Base-by-base conservation (phyloP, 64 coral and sea anemone genomes). In the Pocillopora damicornis region DNA sequence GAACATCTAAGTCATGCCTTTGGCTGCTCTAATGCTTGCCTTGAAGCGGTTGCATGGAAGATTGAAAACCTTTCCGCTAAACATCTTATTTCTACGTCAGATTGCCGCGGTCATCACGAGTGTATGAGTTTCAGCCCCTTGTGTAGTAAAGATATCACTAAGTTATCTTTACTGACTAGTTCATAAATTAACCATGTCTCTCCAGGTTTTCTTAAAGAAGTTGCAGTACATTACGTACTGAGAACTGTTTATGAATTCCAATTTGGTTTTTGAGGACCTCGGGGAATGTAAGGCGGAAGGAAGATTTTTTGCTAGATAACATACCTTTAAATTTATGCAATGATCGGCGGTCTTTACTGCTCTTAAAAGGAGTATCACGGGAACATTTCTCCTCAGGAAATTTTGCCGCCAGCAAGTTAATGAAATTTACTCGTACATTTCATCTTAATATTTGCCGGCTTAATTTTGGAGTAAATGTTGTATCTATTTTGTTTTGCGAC, bases 81-180 rank as follows among this genome's bases (percentile, higher is more conserved):
- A 11, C 14, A 79, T 79, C 51, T 60, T 79, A 79, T 79, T 79
- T 60, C 59, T 13, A 14, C 18, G 22, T 25, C 60, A 18, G 26
- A 25, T 51, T 13, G 60, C 17, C 42, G 11, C 37, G 15, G 20
- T 12, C 20, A 20, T 23, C 67, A 71, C 22, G 25, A 23, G n/a
- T 71, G 11, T 23, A 23, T 23, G 67, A 71, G n/a, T 9, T n/a
- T 59, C 13, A 25, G 1, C 57, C 57, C 58, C 77, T 56, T 60
- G 9, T 18, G 17, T 51, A 10, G 77, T 23, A 60, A 17, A 60
- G 60, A 79, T 79, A 79, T 25, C n/a, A 60, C 22, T 2, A 79
- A 79, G n/a, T 79, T 59, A 79, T 79, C 77, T 79, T 60, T 25
- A 79, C 67, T n/a, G 56, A 59, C 77, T 60, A 51, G 59, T 79